These are phyloP conservation scores for Magallana angulata DNA, from an alignment of 1,140 invertebrate genomes.

Conservation along the genomic window DNA sequence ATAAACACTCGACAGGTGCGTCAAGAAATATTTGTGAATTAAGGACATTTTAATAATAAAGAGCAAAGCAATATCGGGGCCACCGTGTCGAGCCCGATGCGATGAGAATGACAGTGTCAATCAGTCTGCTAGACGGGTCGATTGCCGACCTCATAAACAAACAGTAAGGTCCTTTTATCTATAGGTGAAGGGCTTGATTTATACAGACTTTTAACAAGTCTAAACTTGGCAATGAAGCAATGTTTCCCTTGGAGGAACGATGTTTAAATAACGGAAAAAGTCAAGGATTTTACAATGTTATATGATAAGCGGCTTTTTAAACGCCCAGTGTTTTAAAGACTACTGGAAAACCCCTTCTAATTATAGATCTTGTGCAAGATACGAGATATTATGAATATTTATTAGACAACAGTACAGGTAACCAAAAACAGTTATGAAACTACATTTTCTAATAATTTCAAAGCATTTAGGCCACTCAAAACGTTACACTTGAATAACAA, in stretches of 20 bases:
- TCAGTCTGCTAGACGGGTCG: not conserved
- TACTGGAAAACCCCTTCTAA: not conserved
- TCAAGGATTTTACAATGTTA: no score
- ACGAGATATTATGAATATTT: no score
- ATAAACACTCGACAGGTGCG: not conserved
- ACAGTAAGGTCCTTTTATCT: not conserved
- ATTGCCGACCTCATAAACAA: not conserved
- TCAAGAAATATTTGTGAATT: not conserved
- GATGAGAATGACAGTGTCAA: not conserved
- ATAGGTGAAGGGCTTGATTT: not conserved
- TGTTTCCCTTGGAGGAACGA: not conserved
- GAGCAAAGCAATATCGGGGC: not conserved
- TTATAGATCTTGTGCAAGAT: slow-evolving; percentile 1
- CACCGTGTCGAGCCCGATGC: not conserved
- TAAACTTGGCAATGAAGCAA: slow-evolving; percentile 6
- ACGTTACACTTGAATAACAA: no score
- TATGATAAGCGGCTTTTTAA: not conserved
- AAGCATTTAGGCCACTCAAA: no score
- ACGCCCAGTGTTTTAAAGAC: not conserved
- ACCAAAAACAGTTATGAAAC: no score
- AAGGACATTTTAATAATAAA: not conserved
- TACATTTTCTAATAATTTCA: no score
- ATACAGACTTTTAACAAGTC: not conserved
- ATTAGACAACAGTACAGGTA: no score
- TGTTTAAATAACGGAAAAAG: not conserved